Evolutionary conservation across 2,797 vertebrate species (phyloP).

Genomic region (Clarias fuscus): DNA sequence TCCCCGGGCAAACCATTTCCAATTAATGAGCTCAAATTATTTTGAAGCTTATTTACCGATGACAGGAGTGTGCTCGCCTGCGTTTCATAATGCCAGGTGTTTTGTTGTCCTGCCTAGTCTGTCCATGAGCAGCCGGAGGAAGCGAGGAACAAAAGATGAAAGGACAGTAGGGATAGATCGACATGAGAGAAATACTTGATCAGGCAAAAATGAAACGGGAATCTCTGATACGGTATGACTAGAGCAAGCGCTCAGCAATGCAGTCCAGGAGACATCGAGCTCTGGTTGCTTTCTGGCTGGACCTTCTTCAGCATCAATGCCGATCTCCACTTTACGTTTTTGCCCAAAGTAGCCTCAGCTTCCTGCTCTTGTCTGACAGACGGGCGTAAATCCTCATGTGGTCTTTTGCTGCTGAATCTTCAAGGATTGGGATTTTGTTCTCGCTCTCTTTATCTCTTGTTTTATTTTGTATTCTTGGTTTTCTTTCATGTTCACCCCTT

Average conservation of each 20-base stretch:
- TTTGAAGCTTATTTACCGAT: constrained; percentile 70
- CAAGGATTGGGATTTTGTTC: not conserved
- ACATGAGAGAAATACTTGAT: constrained; percentile 1
- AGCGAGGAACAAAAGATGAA: constrained; percentile 33
- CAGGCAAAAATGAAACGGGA: not conserved
- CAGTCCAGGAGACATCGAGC: not conserved
- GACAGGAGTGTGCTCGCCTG: constrained; percentile 65
- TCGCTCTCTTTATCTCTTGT: not conserved
- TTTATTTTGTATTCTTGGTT: not conserved
- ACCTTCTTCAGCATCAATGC: not conserved
- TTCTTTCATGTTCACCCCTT: not conserved
- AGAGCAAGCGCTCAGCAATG: not conserved
- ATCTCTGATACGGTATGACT: not conserved
- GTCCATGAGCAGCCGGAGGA: constrained; percentile 21
- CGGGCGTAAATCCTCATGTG: not conserved
- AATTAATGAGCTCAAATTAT: constrained; percentile 77
- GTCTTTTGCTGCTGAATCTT: not conserved
- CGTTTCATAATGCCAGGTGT: constrained; percentile 54
- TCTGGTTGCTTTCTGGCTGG: not conserved
- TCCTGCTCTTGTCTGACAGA: not conserved
- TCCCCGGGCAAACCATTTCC: constrained; percentile 68
- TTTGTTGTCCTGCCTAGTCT: constrained; percentile 48
- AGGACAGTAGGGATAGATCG: not conserved
- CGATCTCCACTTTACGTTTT: no score
- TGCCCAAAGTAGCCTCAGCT: not conserved